These are phyloP conservation scores for Sebastes wilsoni DNA, from an alignment of 2,797 vertebrate genomes.

Conservation along the genomic window DNA sequence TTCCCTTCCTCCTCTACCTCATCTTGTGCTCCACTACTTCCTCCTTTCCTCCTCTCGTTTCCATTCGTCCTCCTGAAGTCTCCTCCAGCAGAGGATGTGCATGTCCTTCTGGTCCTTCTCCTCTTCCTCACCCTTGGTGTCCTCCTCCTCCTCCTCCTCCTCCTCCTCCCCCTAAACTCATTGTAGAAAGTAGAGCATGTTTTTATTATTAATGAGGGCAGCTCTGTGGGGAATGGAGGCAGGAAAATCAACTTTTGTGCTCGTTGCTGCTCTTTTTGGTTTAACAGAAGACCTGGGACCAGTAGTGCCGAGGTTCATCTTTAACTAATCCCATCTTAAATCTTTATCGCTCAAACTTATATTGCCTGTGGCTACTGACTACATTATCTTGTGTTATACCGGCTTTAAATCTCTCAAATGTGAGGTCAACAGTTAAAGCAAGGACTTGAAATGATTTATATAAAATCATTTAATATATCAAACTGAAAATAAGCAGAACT, in stretches of 20 bases:
- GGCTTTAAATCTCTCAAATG: too few relatives aligned
- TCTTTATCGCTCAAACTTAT: background rate
- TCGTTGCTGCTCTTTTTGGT: constrained; percentile 15
- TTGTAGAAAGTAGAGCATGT: constrained; percentile 60
- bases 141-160: background rate
- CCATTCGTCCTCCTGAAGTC: background rate
- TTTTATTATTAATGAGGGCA: constrained; percentile 61
- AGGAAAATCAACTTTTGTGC: constrained; percentile 43
- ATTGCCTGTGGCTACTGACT: background rate
- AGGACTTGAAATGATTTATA: too few relatives aligned
- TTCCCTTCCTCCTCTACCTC: background rate
- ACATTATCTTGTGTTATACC: background rate
- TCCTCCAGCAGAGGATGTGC: background rate
- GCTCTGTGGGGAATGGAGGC: constrained; percentile 47
- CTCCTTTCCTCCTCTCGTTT: background rate
- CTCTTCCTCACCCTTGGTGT: background rate
- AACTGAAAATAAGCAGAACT: background rate
- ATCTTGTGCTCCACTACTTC: background rate
- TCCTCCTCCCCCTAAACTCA: background rate
- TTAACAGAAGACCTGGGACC: background rate
- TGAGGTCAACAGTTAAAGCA: too few relatives aligned
- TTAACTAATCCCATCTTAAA: background rate
- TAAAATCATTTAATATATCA: background rate
- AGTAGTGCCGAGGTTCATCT: background rate
- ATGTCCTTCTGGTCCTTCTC: background rate